phyloP scores from a whole-genome alignment of 2,888 invertebrate species.

The Nasonovia ribisnigri region DNA sequence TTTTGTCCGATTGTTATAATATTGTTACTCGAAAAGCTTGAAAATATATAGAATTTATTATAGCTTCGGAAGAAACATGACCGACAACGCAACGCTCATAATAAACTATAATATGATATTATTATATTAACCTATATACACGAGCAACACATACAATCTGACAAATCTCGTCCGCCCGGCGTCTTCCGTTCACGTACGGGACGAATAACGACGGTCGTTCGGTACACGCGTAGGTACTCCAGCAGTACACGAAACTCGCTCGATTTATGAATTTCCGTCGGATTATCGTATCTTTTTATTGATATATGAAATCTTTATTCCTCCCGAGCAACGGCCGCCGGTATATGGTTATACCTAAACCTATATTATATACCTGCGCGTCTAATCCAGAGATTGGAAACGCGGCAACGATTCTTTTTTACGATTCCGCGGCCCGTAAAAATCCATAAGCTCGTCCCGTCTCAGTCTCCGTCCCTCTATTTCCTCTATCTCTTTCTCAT shows the following conservation, averaged over 20 bases:
- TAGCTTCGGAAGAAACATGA: neutral
- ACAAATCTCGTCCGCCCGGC: neutral
- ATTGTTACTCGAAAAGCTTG: too few species aligned
- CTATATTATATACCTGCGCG: too few species aligned
- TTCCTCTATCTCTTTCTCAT: neutral
- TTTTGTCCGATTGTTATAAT: neutral
- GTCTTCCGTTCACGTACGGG: neutral
- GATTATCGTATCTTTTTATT: constrained; percentile 57
- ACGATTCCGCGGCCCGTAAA: constrained; percentile 47
- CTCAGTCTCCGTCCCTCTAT: neutral
- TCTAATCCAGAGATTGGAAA: constrained; percentile 59
- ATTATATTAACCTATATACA: neutral
- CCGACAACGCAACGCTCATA: neutral
- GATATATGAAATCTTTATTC: constrained; percentile 55
- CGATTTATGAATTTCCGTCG: constrained; percentile 47
- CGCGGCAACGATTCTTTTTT: constrained; percentile 53
- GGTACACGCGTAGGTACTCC: neutral
- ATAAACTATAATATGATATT: too few species aligned
- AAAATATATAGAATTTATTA: too few species aligned
- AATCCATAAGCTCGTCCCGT: constrained; percentile 40
- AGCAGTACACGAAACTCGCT: neutral
- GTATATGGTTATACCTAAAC: too few species aligned
- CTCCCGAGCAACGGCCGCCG: too few species aligned
- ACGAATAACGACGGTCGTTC: neutral
- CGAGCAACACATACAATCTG: neutral